Conservation (phyloP, 2,888 invertebrate species). For the Dolomedes plantarius region DNA sequence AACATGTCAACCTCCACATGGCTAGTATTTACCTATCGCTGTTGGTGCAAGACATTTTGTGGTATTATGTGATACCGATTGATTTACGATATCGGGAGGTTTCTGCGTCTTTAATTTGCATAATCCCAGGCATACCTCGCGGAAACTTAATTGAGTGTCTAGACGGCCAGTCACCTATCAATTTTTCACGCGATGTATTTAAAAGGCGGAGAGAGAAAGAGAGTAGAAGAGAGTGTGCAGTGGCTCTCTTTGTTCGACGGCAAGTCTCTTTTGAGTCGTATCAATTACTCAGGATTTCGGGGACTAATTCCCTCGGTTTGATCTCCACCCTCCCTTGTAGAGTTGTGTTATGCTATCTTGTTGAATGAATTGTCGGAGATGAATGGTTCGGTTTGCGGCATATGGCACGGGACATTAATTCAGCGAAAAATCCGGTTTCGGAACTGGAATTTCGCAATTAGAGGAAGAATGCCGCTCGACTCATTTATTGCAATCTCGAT, state of each 20-base stretch:
- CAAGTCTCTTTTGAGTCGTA: not conserved
- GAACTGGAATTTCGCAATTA: too few species aligned
- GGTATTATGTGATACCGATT: not conserved
- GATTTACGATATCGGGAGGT: not conserved
- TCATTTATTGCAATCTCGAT: too few species aligned
- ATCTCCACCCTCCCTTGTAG: too few species aligned
- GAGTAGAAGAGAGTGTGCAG: not conserved
- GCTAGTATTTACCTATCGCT: not conserved
- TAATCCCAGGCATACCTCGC: not conserved
- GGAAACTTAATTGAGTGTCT: not conserved
- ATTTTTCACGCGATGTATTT: not conserved
- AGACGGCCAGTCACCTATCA: not conserved
- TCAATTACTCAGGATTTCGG: not conserved
- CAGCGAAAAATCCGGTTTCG: too few species aligned
- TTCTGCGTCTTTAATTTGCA: not conserved
- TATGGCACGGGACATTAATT: too few species aligned
- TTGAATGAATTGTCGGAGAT: too few species aligned
- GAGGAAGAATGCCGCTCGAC: too few species aligned
- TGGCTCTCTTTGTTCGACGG: not conserved
- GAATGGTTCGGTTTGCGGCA: too few species aligned
- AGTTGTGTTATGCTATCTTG: too few species aligned
- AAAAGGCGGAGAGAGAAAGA: not conserved
- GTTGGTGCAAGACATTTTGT: not conserved
- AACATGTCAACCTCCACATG: constrained; percentile 23
- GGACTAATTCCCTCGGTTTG: not conserved